Base-by-base conservation (phyloP, 1,140 invertebrate genomes). In the Drosophila miranda region DNA sequence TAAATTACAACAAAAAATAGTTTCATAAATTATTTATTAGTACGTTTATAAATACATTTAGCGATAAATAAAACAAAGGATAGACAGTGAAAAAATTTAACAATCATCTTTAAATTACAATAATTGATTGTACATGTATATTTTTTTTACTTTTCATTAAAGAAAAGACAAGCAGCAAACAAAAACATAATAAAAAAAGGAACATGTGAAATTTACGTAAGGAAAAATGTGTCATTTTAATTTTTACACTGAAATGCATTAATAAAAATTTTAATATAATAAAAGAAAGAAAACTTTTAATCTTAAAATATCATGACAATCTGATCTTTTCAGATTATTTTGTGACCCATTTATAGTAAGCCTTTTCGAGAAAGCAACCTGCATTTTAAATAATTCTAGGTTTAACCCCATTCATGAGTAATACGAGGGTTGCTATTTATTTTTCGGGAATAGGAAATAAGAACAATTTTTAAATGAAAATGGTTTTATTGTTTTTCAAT, bases 171-270 rank as follows among this genome's bases (percentile, higher is more conserved):
- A 61, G 28, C 60, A 66, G 30, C 49, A 52, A 75, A 71, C 42
- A 75, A 60, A 48, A 58, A 58, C 58, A 61, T 49, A 11, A 50
- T 11, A 42, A 43, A 49, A 52, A 57, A 54, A 72, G 50, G 75
- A 81, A 73, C 50, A 81, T 81, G 78, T 81, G 78, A 80, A 81
- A 81, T 80, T 81, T 79, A 71, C 76, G 66, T 81, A 80, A 76
- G 73, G 57, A 81, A 81, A 81, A 76, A 76, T 81, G 78, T 81
- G 78, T 81, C 78, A 81, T 81, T 81, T 81, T 81, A 81, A 81
- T 81, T 81, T 81, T 81, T 81, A 81, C 78, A 81, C 72, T 81
- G 77, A 80, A 80, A 80, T 80, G 77, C 77, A 80, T 80, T 80
- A 80, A 80, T 80, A 80, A 80, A 80, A 79, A 79, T 80, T 80